Base-by-base conservation (phyloP, 2,888 invertebrate genomes). In the Mallateleia sp. region DNA sequence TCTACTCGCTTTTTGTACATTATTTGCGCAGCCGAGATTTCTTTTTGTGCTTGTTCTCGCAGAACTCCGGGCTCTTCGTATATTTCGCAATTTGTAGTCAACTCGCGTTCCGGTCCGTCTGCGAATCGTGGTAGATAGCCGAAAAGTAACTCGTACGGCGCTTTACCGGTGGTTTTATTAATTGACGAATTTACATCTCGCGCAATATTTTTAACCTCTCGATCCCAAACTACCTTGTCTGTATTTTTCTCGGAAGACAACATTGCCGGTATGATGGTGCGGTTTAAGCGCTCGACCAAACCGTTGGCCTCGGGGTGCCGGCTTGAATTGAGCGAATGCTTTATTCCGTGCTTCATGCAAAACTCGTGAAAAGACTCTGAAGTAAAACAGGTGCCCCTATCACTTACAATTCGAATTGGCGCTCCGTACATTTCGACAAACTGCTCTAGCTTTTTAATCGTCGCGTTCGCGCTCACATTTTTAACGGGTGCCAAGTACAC, bases 241-340 rank as follows among this genome's bases (percentile, higher is more conserved):
- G 45, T 42, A 32, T 45, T 11, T 0, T n/a, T n/a, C n/a, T 45
- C 52, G 7, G 34, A 22, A 1, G 56, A 24, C 11, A 66, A n/a
- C 22, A 85, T 60, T 1, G 78, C 52, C 6, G 88, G 71, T 2
- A 88, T 22, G 14, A 85, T 8, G 0, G 85, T 85, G 0, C 52
- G 45, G n/a, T 85, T 88, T 14, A 78, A 15, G 11, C 86, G 34
- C 52, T 88, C 78, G 11, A 81, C 85, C n/a, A 58, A 34, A 2
- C 85, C 84, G 11, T 84, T 87, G 4, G 58, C 84, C 8, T 79
- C 69, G 3, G 75, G 87, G 24, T 85, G 80, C n/a, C 75, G 45
- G 20, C 79, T 56, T 0, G 87, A 84, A 45, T 87, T 87, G 1
- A 84, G 22, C 0, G 58, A 69, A 18, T 66, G 62, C 11, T 20